These are phyloP conservation scores for Yoshiicerus persimilis DNA, from an alignment of 1,140 invertebrate genomes.

Conservation along the genomic window DNA sequence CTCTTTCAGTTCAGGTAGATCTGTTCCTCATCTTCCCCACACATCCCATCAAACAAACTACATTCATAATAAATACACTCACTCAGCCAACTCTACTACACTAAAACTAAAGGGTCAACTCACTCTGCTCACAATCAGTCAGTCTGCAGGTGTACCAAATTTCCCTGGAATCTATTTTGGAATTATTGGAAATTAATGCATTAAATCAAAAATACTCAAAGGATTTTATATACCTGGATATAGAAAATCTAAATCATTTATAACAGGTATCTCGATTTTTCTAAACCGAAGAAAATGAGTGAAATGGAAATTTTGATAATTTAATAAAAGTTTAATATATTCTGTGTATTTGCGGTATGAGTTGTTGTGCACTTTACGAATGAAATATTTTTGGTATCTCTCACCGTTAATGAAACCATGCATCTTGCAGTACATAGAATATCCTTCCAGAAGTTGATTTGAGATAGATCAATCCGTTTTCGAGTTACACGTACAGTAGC, in stretches of 20 bases:
- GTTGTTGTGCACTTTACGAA: neutral
- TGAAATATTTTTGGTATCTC: neutral
- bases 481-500: neutral
- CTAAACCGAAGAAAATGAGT: too few relatives aligned
- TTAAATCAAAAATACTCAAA: too few relatives aligned
- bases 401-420: neutral
- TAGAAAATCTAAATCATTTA: too few relatives aligned
- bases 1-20: neutral
- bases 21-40: too few relatives aligned
- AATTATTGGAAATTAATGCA: too few relatives aligned
- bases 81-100: neutral
- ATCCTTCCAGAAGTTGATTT: neutral
- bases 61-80: constrained; percentile 1
- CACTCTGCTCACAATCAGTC: neutral
- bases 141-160: neutral
- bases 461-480: neutral
- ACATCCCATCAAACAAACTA: neutral
- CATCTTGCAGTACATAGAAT: neutral
- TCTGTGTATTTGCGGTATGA: neutral
- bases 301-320: too few relatives aligned
- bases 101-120: neutral
- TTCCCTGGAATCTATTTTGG: neutral
- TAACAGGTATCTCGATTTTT: too few relatives aligned
- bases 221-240: too few relatives aligned
- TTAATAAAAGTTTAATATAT: neutral